These are phyloP conservation scores for Chloroclystis v-ata DNA, from an alignment of 2,888 invertebrate species.

Conservation along the genomic window DNA sequence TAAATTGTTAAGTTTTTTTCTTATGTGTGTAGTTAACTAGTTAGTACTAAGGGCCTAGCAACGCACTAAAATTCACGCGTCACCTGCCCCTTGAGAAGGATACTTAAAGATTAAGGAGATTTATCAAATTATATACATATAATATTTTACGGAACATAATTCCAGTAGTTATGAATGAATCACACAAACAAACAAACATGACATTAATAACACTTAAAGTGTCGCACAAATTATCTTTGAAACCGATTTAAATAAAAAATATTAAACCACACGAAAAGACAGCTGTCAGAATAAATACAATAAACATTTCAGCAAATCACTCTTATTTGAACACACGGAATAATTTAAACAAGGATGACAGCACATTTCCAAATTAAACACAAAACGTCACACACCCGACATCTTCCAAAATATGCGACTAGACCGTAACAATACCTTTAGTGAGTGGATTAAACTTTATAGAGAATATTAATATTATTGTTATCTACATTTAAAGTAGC, in stretches of 20 bases:
- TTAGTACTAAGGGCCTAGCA: too few species aligned
- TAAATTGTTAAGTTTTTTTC: too few species aligned
- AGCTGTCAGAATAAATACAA: conserved; percentile 28
- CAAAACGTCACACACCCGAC: conserved; percentile 44
- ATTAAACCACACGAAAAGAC: conserved; percentile 14
- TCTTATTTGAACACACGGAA: conserved; percentile 33
- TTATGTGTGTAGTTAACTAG: too few species aligned
- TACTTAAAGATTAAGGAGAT: too few species aligned
- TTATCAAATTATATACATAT: too few species aligned
- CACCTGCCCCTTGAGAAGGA: too few species aligned
- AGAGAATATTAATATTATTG: too few species aligned
- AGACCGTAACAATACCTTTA: conserved; percentile 22
- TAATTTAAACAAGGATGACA: conserved; percentile 42
- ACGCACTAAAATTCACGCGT: too few species aligned
- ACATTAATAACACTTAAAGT: conserved; percentile 1
- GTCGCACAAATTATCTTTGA: neutral
- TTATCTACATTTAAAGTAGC: too few species aligned
- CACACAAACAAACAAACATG: conserved; percentile 2
- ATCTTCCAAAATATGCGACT: conserved; percentile 40
- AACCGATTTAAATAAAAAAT: conserved; percentile 9
- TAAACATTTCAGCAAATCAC: conserved; percentile 47
- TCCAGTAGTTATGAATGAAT: neutral
- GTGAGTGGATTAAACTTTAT: too few species aligned
- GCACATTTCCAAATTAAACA: conserved; percentile 41
- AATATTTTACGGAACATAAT: neutral